These are phyloP conservation scores for Lepidotrigona ventralis DNA, from an alignment of 1,140 invertebrate genomes.

Conservation along the genomic window DNA sequence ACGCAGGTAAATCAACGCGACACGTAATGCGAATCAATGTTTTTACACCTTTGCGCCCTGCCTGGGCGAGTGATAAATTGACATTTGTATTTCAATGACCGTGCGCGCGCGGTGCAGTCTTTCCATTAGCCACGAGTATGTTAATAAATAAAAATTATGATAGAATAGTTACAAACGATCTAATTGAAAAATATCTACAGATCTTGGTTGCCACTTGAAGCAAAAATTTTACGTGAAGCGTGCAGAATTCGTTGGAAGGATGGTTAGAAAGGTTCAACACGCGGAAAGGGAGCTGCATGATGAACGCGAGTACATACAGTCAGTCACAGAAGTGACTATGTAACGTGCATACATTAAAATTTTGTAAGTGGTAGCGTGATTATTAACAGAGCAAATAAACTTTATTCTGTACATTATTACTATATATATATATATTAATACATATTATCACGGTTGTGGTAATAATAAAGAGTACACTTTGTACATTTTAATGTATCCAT, in stretches of 20 bases:
- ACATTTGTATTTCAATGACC: constrained; percentile 18
- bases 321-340: too few species aligned
- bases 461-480: too few species aligned
- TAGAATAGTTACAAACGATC: background rate
- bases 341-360: too few species aligned
- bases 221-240: background rate
- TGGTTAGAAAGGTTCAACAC: background rate
- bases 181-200: background rate
- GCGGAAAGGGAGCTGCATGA: background rate
- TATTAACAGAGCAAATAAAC: too few species aligned
- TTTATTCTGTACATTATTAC: too few species aligned
- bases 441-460: too few species aligned
- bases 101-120: background rate
- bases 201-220: background rate
- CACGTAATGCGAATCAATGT: constrained; percentile 12
- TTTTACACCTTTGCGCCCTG: constrained; percentile 28
- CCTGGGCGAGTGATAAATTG: constrained; percentile 20
- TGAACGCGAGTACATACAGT: background rate
- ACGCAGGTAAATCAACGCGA: constrained; percentile 81
- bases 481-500: too few species aligned
- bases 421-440: too few species aligned
- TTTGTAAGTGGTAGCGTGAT: too few species aligned
- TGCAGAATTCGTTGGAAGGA: background rate
- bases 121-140: background rate
- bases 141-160: background rate